phyloP scores from a whole-genome alignment of 2,113 vertebrate species.

The Girardinichthys multiradiatus region DNA sequence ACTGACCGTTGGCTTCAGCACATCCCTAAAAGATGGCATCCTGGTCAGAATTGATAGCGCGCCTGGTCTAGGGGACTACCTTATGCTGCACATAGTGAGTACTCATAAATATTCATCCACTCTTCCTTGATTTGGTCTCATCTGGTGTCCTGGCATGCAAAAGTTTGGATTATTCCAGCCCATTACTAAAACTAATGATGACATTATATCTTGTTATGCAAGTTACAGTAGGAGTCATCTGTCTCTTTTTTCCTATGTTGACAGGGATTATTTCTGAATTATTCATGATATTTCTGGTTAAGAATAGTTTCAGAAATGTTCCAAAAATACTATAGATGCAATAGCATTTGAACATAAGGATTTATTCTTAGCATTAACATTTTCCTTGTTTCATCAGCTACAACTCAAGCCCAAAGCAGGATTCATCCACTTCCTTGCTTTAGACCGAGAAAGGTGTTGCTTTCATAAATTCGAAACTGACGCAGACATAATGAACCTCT shows the following conservation, averaged over 20 bases:
- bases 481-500: too few species aligned
- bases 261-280: not conserved
- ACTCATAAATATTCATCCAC: not conserved
- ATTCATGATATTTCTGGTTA: too few species aligned
- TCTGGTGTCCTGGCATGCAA: not conserved
- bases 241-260: not conserved
- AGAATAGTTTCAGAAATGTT: too few species aligned
- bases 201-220: not conserved
- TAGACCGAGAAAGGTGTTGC: too few species aligned
- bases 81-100: conserved; percentile 99
- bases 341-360: too few species aligned
- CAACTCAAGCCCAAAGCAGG: too few species aligned
- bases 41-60: conserved; percentile 96
- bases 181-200: not conserved
- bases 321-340: too few species aligned
- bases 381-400: too few species aligned
- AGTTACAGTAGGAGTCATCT: not conserved
- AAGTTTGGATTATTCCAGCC: not conserved
- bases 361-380: too few species aligned
- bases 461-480: too few species aligned
- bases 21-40: conserved; percentile 93
- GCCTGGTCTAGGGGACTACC: conserved; percentile 93
- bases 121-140: not conserved
- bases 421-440: too few species aligned
- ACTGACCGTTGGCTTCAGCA: conserved; percentile 87